A percentile compares a stretch with the other conserved stretches of the same genome.
Conservation (phyloP, 35 echinoderm and acorn worm genomes). For the Ophioderma brevispina region DNA sequence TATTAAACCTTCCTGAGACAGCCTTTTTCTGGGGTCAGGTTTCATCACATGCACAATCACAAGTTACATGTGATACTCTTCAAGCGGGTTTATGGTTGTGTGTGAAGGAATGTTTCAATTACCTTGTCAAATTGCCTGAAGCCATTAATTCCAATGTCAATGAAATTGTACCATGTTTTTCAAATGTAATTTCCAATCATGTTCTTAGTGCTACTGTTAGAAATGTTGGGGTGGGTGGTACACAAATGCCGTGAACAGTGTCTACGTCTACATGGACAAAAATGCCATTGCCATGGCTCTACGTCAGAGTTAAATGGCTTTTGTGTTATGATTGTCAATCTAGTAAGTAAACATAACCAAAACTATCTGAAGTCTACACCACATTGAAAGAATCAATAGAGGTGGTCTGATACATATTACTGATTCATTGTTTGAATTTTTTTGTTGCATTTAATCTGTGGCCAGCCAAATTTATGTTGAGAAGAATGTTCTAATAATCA, state of each 20-base stretch:
- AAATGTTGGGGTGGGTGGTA: not conserved
- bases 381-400: not conserved
- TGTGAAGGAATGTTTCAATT: not conserved
- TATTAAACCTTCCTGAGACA: not conserved
- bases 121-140: not conserved
- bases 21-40: not conserved
- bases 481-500: not conserved
- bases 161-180: not conserved
- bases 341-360: not conserved
- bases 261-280: not conserved
- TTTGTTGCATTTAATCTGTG: not conserved
- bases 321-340: not conserved
- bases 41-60: not conserved
- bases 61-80: not conserved
- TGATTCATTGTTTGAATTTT: conserved; percentile 7
- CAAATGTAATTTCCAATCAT: not conserved
- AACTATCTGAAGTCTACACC: not conserved
- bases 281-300: not conserved
- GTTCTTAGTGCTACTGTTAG: not conserved
- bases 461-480: not conserved
- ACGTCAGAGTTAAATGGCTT: not conserved
- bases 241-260: not conserved
- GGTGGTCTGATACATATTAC: not conserved
- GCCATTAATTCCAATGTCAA: not conserved
- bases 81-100: not conserved